Base-by-base conservation (phyloP, 2,797 vertebrate genomes). In the Choloepus didactylus region DNA sequence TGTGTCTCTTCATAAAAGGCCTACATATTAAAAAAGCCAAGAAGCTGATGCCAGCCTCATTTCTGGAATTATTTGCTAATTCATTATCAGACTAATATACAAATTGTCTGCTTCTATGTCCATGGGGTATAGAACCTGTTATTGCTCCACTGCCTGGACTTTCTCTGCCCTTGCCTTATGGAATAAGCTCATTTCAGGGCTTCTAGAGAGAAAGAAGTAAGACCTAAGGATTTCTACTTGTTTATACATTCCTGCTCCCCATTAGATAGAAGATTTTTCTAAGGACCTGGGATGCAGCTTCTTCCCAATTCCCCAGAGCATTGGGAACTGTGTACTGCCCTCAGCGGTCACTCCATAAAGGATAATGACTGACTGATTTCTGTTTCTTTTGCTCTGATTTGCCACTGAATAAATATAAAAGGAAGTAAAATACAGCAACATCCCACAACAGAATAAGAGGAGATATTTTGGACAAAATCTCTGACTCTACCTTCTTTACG, bases 311-410 rank as follows among this genome's bases (percentile, higher is more conserved):
- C 9, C 80, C 41, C 31, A 72, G n/a, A 81, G 31, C 31, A 31
- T 0, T 19, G 25, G 60, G 41, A 25, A 92, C 21, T 15, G 16
- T 25, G 23, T 62, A 75, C 81, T 77, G 9, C 56, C 38, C 18
- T 41, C 38, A 23, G 8, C 1, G 62, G 27, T 60, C 18, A 51
- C 8, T 73, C 44, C 44, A 64, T 64, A 89, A 81, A 91, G 41
- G 64, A 6, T 62, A 67, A 44, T n/a, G 29, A 89, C 77, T 91
- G 44, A 77, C 15, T 85, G 27, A 73, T 29, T 62, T 75, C 54
- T 79, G 29, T 81, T 83, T 95, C 41, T 87, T 93, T 92, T 80
- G 23, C 77, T 95, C 51, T 90, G 29, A 56, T 46, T 87, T 95
- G 70, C 70, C 76, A 86, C 3, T 95, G 44, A 76, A 59, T 51